Conservation (phyloP, 2,113 vertebrate genomes). For the Eupsittula cactorum region DNA sequence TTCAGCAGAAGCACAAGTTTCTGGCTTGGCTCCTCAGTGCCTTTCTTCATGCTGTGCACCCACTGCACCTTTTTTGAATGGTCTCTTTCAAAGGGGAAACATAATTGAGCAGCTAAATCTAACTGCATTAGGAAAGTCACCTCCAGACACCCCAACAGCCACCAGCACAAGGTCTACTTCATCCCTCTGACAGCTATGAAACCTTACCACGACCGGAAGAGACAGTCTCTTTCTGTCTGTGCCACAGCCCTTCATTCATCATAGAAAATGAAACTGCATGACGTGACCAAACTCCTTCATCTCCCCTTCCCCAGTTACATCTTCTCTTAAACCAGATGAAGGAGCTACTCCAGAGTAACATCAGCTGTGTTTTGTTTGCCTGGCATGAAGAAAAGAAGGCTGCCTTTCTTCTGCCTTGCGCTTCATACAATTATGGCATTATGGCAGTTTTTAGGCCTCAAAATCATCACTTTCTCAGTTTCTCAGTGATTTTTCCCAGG, state of each 20-base stretch:
- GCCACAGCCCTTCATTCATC: background rate
- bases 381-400: background rate
- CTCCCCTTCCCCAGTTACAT: background rate
- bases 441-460: background rate
- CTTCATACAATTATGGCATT: background rate
- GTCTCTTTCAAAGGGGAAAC: background rate
- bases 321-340: background rate
- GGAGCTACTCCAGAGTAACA: background rate
- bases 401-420: background rate
- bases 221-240: background rate
- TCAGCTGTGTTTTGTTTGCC: background rate
- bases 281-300: accelerated
- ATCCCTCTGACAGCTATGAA: background rate
- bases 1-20: background rate
- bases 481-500: background rate
- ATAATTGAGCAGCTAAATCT: background rate
- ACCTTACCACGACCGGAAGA: background rate
- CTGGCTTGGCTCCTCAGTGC: background rate
- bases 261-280: background rate
- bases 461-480: background rate
- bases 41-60: background rate
- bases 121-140: background rate
- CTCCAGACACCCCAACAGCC: background rate
- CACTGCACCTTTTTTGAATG: background rate
- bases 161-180: background rate